phyloP scores from a whole-genome alignment of 2,113 vertebrate genomes.

The Rhinogobius similis region DNA sequence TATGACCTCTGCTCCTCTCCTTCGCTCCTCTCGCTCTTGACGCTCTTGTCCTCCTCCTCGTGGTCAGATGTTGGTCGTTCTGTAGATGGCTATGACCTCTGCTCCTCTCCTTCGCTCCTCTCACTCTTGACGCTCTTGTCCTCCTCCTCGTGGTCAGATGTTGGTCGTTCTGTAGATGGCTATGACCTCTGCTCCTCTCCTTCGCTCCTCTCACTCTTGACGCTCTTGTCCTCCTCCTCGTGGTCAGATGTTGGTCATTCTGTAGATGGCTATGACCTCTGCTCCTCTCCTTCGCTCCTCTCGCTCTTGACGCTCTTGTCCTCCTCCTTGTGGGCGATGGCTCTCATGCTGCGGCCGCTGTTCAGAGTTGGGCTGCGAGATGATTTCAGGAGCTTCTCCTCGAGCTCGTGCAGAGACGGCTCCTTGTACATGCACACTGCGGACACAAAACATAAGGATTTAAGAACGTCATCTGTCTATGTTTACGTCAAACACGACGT shows the following conservation, averaged over 20 bases:
- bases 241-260: constrained; percentile 8
- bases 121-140: not conserved
- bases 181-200: not conserved
- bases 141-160: not conserved
- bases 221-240: not conserved
- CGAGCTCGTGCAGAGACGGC: constrained; percentile 96
- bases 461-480: too few relatives aligned
- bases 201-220: not conserved
- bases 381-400: constrained; percentile 93
- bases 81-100: too few relatives aligned
- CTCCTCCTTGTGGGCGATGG: constrained; percentile 79
- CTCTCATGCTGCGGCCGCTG: constrained; percentile 84
- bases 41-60: too few relatives aligned
- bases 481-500: too few relatives aligned
- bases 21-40: too few relatives aligned
- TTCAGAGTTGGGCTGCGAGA: constrained; percentile 94
- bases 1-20: too few relatives aligned
- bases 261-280: constrained; percentile 29
- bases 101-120: too few relatives aligned
- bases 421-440: constrained; percentile 99
- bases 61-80: not conserved
- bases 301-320: constrained; percentile 79
- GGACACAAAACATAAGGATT: not conserved
- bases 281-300: constrained; percentile 75
- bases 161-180: not conserved